Percentiles rank a stretch among this genome's conserved stretches.
These are phyloP conservation scores for Bufo bufo DNA, from an alignment of 2,113 vertebrate species.

Conservation along the genomic window DNA sequence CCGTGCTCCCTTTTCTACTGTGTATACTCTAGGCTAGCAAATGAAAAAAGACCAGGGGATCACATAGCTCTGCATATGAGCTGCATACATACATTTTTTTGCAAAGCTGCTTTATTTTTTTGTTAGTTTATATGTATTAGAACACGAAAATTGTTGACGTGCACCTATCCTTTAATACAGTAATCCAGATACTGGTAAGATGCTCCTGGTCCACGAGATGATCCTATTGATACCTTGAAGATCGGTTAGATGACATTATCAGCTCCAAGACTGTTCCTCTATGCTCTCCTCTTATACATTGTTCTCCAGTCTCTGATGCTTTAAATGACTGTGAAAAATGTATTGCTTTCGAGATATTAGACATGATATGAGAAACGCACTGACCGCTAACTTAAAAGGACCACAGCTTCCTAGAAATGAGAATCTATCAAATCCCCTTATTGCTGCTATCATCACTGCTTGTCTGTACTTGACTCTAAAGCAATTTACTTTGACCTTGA, in stretches of 20 bases:
- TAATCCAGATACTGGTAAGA: not conserved
- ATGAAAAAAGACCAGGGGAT: too few species aligned
- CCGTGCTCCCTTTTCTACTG: too few species aligned
- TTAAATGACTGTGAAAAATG: slow-evolving; percentile 25
- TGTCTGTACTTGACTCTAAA: slow-evolving; percentile 32
- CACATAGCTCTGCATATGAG: too few species aligned
- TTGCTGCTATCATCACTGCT: slow-evolving; percentile 26
- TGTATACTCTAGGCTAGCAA: too few species aligned
- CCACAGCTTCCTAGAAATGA: slow-evolving; percentile 29
- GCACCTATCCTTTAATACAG: not conserved
- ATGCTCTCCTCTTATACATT: not conserved
- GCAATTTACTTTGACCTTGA: slow-evolving; percentile 33
- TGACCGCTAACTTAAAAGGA: not conserved
- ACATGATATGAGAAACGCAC: slow-evolving; percentile 9
- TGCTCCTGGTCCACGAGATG: not conserved
- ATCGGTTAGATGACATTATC: not conserved
- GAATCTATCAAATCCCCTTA: slow-evolving; percentile 16
- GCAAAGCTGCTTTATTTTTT: too few species aligned
- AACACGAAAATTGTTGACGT: too few species aligned
- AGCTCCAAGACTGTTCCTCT: not conserved
- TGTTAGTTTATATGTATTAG: too few species aligned
- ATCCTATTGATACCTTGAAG: slow-evolving; percentile 4
- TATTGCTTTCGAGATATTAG: slow-evolving; percentile 22
- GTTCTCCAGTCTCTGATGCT: not conserved
- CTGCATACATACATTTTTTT: too few species aligned